Percentiles rank a stretch among this genome's conserved stretches.
Conservation (phyloP, 2,888 invertebrate species). For the Antheraea assamensis region DNA sequence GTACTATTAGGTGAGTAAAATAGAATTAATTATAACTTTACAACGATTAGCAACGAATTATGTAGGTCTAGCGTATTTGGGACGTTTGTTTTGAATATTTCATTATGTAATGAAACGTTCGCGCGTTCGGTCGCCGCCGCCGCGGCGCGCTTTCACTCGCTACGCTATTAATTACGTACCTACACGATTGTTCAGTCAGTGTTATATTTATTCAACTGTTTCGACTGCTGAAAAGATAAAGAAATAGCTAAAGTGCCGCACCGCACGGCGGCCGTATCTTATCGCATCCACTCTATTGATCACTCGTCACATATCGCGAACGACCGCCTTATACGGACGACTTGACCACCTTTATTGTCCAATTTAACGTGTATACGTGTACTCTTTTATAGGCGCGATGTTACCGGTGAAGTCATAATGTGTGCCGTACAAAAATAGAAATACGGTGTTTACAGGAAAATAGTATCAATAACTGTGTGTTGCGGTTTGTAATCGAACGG, state of each 20-base stretch:
- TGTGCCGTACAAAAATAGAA: constrained; percentile 77
- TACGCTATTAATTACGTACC: constrained; percentile 65
- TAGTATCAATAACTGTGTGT: constrained; percentile 78
- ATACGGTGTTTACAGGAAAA: constrained; percentile 78
- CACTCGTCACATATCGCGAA: constrained; percentile 76
- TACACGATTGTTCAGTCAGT: constrained; percentile 68
- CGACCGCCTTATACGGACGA: constrained; percentile 76
- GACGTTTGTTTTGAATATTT: constrained; percentile 74
- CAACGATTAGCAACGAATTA: constrained; percentile 51
- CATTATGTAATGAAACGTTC: constrained; percentile 76
- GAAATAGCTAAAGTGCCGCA: constrained; percentile 69
- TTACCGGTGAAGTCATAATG: constrained; percentile 80
- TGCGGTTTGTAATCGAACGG: constrained; percentile 80
- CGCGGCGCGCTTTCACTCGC: constrained; percentile 75
- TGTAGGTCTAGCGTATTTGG: constrained; percentile 63
- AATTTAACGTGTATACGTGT: constrained; percentile 73
- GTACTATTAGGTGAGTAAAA: constrained; percentile 31
- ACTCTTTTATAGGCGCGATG: constrained; percentile 70
- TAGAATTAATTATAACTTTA: constrained; percentile 37
- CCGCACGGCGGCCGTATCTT: constrained; percentile 73
- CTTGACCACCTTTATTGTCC: constrained; percentile 76
- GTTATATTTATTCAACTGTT: constrained; percentile 79
- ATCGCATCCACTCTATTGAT: constrained; percentile 77
- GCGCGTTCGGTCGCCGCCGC: constrained; percentile 55
- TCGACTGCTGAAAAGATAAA: constrained; percentile 76